These are phyloP conservation scores for Argyrosomus japonicus DNA, from an alignment of 2,113 vertebrate genomes.

Conservation along the genomic window DNA sequence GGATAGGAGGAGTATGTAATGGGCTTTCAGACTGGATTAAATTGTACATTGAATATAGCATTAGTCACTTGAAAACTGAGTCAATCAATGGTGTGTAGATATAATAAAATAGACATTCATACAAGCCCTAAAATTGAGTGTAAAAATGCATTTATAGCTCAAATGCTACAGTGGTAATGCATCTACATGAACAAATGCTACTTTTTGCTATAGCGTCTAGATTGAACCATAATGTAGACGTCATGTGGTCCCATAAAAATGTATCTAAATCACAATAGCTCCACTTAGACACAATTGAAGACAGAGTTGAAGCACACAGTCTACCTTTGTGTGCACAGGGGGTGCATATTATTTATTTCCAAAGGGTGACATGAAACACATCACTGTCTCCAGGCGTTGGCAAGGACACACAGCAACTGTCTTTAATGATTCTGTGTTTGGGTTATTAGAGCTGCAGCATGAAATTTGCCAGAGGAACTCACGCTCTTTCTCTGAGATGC, in stretches of 20 bases:
- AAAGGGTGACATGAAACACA: constrained; percentile 23
- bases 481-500: constrained; percentile 50
- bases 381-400: constrained; percentile 50
- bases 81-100: not conserved
- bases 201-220: not conserved
- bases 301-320: not conserved
- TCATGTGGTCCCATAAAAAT: not conserved
- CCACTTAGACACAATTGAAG: not conserved
- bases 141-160: not conserved
- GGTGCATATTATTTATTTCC: not conserved
- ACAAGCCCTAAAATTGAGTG: not conserved
- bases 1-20: not conserved
- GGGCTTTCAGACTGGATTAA: not conserved
- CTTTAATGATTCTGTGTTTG: constrained; percentile 66
- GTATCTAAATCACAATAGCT: not conserved
- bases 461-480: constrained; percentile 69
- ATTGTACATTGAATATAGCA: not conserved
- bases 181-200: not conserved
- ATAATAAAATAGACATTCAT: not conserved
- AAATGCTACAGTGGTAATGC: not conserved
- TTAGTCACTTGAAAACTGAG: not conserved
- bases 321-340: not conserved
- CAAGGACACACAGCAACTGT: constrained; percentile 45
- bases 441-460: constrained; percentile 63
- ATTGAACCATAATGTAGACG: not conserved